These are phyloP conservation scores for Melangyna quadrimaculata DNA, from an alignment of 2,888 invertebrate species.

Conservation along the genomic window DNA sequence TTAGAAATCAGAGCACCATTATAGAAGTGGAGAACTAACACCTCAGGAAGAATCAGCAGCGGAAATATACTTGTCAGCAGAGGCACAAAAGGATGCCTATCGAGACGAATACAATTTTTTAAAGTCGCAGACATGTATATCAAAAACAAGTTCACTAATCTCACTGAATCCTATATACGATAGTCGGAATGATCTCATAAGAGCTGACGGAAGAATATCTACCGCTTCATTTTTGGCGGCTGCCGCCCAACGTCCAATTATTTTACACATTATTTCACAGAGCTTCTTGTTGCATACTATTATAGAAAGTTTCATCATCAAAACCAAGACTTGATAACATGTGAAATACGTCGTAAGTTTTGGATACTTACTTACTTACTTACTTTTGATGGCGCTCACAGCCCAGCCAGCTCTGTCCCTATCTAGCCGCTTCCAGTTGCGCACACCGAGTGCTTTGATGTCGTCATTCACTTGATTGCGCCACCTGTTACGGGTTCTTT, in stretches of 20 bases:
- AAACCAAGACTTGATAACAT: too few species aligned
- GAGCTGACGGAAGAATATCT: neutral
- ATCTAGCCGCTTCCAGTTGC: too few species aligned
- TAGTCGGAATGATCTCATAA: neutral
- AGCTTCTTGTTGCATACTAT: too few species aligned
- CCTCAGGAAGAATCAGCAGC: constrained; percentile 10
- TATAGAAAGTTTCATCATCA: too few species aligned
- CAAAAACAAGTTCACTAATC: neutral
- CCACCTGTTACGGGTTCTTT: too few species aligned
- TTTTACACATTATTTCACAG: constrained; percentile 17
- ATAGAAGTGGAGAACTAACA: neutral
- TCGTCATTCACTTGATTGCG: too few species aligned
- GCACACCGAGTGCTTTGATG: too few species aligned
- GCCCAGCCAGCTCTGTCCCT: too few species aligned
- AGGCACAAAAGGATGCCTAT: neutral
- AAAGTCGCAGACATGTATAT: neutral
- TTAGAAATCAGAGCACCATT: neutral
- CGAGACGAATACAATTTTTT: constrained; percentile 1
- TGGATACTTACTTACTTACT: too few species aligned
- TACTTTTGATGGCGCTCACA: too few species aligned
- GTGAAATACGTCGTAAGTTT: too few species aligned
- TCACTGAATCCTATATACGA: neutral
- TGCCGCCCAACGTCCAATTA: constrained; percentile 5
- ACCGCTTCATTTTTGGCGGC: too few species aligned
- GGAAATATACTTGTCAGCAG: constrained; percentile 11